These are phyloP conservation scores for Trogon surrucura DNA, from an alignment of 2,113 vertebrate species.

Conservation along the genomic window DNA sequence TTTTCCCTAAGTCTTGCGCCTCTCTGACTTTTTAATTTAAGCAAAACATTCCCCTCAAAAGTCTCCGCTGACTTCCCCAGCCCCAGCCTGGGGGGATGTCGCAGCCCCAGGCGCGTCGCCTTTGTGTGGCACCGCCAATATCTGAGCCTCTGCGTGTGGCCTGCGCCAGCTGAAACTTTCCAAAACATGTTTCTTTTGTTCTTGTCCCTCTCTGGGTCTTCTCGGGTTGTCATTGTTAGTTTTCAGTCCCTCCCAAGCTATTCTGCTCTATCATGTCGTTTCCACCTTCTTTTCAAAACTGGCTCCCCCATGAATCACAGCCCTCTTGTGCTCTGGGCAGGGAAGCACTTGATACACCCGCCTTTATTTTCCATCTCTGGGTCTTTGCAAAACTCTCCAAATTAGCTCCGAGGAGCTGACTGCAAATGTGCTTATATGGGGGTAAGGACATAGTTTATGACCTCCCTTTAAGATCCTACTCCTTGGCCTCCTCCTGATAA, in stretches of 20 bases:
- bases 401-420: neutral
- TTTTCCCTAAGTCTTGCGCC: neutral
- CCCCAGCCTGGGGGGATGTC: neutral
- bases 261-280: neutral
- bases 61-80: neutral
- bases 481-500: neutral
- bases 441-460: neutral
- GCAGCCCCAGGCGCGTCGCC: neutral
- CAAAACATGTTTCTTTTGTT: neutral
- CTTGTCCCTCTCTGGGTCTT: neutral
- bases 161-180: neutral
- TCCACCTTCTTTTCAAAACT: neutral
- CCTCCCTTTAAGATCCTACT: neutral
- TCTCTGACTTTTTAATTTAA: neutral
- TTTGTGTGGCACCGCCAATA: fast-evolving
- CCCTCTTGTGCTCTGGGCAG: neutral
- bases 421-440: neutral
- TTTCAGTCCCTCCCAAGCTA: neutral
- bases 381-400: neutral
- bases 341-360: neutral
- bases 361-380: neutral
- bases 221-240: neutral
- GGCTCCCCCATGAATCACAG: neutral
- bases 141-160: neutral
- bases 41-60: neutral